Conservation (phyloP, 2,888 invertebrate species). For the Sesia bembeciformis region DNA sequence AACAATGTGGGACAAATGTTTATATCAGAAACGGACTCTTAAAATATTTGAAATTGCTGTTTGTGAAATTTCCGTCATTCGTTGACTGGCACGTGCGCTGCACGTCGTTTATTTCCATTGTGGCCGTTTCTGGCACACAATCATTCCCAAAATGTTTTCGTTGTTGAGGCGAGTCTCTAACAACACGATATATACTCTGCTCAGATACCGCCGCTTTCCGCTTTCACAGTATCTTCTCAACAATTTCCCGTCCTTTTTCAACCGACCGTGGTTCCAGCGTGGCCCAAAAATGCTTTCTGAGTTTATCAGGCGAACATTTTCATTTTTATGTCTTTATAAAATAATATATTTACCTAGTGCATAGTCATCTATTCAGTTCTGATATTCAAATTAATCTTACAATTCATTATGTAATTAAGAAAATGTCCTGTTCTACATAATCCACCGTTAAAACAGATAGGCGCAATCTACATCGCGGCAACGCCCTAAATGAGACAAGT, state of each 20-base stretch:
- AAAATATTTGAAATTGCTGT: too few relatives aligned
- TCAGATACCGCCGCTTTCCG: constrained; percentile 22
- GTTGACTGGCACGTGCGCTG: constrained; percentile 21
- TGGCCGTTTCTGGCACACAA: constrained; percentile 34
- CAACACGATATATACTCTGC: constrained; percentile 16
- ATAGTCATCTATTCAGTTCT: too few relatives aligned
- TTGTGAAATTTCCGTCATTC: constrained; percentile 8
- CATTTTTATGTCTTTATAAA: constrained; percentile 3
- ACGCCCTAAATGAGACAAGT: too few relatives aligned
- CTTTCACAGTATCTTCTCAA: constrained; percentile 13
- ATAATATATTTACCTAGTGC: too few relatives aligned
- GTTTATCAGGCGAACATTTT: constrained; percentile 18
- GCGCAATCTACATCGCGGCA: too few relatives aligned
- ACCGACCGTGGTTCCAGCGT: constrained; percentile 16
- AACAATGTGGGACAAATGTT: too few relatives aligned
- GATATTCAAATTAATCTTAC: too few relatives aligned
- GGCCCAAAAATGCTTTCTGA: constrained; percentile 19
- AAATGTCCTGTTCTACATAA: too few relatives aligned
- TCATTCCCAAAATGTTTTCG: constrained; percentile 46
- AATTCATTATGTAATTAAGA: too few relatives aligned
- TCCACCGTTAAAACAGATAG: too few relatives aligned
- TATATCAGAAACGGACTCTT: too few relatives aligned
- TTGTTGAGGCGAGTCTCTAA: constrained; percentile 21
- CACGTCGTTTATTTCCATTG: constrained; percentile 24
- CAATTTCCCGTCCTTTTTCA: constrained; percentile 26